These are phyloP conservation scores for Bombyx mori DNA, from an alignment of 1,140 invertebrate species.

Conservation along the genomic window ASM3026992v2 NC_085116.1:1932501-1933000, in stretches of 20 bases:
- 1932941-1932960: no score
- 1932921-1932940: no score
- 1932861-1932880: no score
- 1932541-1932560: constrained; percentile 80
- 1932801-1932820: no score
- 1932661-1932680: constrained; percentile 54
- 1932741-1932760: constrained; percentile 93
- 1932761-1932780: neutral
- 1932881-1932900: no score
- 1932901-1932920: no score
- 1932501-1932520: no score
- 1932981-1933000: no score
- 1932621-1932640: constrained; percentile 99
- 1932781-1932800: neutral
- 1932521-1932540: neutral
- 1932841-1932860: no score
- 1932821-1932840: no score
- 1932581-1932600: constrained; percentile 97
- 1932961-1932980: no score
- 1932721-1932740: constrained; percentile 85
- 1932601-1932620: constrained; percentile 97
- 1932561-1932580: constrained; percentile 96
- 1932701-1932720: constrained; percentile 93
- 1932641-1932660: constrained; percentile 87
- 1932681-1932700: constrained; percentile 54